Conservation (phyloP, 2,113 vertebrate genomes). For the Gracilinanus agilis region DNA sequence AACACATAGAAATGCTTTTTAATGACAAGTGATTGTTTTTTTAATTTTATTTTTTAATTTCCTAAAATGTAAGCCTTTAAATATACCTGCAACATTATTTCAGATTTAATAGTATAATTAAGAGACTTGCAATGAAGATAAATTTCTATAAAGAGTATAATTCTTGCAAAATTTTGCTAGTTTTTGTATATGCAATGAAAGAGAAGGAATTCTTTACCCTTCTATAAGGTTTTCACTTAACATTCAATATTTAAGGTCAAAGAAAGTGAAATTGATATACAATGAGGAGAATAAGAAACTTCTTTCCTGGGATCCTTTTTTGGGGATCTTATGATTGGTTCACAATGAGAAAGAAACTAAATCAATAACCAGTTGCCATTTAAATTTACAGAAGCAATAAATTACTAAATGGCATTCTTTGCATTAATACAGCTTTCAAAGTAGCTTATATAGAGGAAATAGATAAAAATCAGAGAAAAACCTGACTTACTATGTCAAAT, state of each 20-base stretch:
- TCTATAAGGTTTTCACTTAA: not conserved
- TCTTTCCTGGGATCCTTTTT: slow-evolving; percentile 56
- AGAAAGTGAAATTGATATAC: slow-evolving; percentile 48
- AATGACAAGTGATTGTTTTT: slow-evolving; percentile 6
- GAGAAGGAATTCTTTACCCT: slow-evolving; percentile 32
- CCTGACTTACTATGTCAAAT: slow-evolving; percentile 25
- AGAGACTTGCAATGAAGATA: slow-evolving; percentile 53
- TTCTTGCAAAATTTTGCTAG: not conserved
- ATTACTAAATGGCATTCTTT: slow-evolving; percentile 28
- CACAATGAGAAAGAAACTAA: slow-evolving; percentile 46
- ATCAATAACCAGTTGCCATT: slow-evolving; percentile 54
- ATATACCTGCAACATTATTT: not conserved
- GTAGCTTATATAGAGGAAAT: slow-evolving; percentile 13
- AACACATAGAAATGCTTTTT: slow-evolving; percentile 69
- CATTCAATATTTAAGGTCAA: slow-evolving; percentile 2
- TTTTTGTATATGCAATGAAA: not conserved
- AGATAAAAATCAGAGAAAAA: slow-evolving; percentile 43
- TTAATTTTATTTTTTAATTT: slow-evolving; percentile 61
- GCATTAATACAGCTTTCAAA: slow-evolving; percentile 39
- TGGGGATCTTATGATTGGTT: slow-evolving; percentile 5
- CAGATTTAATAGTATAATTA: slow-evolving; percentile 25
- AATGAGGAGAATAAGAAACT: slow-evolving; percentile 45
- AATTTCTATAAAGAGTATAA: slow-evolving; percentile 48
- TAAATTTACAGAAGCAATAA: slow-evolving; percentile 62
- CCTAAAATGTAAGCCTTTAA: slow-evolving; percentile 38